phyloP scores from a whole-genome alignment of 2,888 invertebrate genomes.

The Leptinotarsa rubiginosa region DNA sequence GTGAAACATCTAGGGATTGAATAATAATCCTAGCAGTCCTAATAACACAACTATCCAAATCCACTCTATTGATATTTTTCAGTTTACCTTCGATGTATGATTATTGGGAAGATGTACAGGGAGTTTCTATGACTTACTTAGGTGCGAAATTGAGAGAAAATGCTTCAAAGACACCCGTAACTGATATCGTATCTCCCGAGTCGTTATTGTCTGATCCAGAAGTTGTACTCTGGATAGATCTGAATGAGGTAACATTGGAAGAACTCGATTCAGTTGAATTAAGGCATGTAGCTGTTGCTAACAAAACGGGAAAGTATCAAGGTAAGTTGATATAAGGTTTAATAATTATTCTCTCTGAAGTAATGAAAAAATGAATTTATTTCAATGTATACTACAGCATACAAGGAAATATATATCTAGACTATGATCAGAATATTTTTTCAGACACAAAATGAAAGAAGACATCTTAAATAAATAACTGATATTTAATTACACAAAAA shows the following conservation, averaged over 20 bases:
- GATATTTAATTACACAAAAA: no score
- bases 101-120: conserved; percentile 84
- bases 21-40: no score
- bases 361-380: not conserved
- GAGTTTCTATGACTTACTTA: conserved; percentile 81
- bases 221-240: conserved; percentile 76
- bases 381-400: not conserved
- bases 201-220: conserved; percentile 76
- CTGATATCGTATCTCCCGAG: conserved; percentile 69
- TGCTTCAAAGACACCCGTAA: conserved; percentile 77
- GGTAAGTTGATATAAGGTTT: conserved; percentile 74
- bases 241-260: conserved; percentile 71
- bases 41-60: no score
- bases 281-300: conserved; percentile 73
- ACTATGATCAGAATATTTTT: no score
- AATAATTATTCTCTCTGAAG: conserved; percentile 67
- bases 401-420: not conserved
- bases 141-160: conserved; percentile 73
- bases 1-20: no score
- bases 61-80: conserved; percentile 15
- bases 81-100: conserved; percentile 76
- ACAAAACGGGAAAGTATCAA: conserved; percentile 74
- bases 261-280: conserved; percentile 74
- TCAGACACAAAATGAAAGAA: no score
- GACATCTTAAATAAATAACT: no score